These are phyloP conservation scores for Sternotherus odoratus DNA, from an alignment of 2,797 vertebrate genomes.

Conservation along the genomic window DNA sequence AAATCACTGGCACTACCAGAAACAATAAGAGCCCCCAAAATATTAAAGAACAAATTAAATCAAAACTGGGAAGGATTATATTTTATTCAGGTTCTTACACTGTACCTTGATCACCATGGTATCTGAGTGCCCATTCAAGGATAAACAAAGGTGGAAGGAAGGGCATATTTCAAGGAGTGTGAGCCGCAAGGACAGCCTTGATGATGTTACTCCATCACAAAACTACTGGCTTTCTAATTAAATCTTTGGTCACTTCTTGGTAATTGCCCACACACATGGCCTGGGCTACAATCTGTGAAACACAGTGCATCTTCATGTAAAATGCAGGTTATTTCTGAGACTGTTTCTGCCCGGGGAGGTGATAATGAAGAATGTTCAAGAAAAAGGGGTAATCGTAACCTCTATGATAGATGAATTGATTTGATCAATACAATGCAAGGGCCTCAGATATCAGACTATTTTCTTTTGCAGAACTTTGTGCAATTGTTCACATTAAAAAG, in stretches of 20 bases:
- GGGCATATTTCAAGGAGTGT: background rate
- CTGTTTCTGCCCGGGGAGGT: background rate
- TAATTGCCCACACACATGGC: background rate
- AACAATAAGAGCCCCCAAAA: background rate
- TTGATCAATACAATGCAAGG: background rate
- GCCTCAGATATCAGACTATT: background rate
- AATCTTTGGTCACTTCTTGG: background rate
- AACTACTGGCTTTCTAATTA: background rate
- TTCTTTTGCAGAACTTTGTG: background rate
- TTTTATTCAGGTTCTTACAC: background rate
- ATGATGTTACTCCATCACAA: background rate
- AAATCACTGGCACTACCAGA: background rate
- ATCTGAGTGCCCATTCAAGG: background rate
- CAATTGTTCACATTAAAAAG: constrained; percentile 7
- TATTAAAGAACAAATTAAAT: background rate
- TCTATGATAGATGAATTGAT: background rate
- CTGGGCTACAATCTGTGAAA: background rate
- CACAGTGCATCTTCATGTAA: background rate
- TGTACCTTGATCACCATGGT: background rate
- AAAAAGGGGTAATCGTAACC: background rate
- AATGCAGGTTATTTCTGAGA: background rate
- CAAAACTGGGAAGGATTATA: background rate
- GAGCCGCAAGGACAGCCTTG: background rate
- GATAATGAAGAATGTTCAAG: background rate
- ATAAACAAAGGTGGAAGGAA: background rate